Conservation (phyloP, 23 tunicate species). For the Ciona savignyi region DNA sequence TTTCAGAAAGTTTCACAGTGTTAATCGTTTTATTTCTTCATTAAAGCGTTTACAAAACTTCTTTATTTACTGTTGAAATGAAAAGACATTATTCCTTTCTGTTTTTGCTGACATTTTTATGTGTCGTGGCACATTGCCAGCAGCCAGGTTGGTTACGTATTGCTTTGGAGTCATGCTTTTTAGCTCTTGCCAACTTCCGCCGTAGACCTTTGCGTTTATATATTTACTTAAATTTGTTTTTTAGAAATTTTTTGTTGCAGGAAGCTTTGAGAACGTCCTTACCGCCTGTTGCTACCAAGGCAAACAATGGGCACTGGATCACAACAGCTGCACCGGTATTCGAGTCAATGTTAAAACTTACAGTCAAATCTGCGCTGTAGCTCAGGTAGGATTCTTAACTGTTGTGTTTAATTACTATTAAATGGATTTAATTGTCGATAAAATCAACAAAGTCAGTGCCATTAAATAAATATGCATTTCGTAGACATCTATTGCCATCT, state of each 20-base stretch:
- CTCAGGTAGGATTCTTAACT: constrained; percentile 28
- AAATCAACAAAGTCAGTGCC: constrained; percentile 1
- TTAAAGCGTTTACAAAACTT: too few species aligned
- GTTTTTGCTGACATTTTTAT: not conserved
- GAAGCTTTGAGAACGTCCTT: constrained; percentile 64
- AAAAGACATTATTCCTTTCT: too few species aligned
- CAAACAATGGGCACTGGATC: constrained; percentile 57
- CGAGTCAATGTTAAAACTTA: constrained; percentile 37
- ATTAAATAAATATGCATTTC: too few species aligned
- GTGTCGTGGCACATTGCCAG: not conserved
- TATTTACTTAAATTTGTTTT: too few species aligned
- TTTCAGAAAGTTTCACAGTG: too few species aligned
- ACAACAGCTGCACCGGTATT: constrained; percentile 35
- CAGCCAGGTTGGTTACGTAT: not conserved
- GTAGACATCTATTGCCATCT: too few species aligned
- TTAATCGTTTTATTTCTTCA: too few species aligned
- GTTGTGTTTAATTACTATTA: not conserved
- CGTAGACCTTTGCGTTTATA: constrained; percentile 39
- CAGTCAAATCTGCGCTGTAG: constrained; percentile 65
- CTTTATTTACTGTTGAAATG: too few species aligned
- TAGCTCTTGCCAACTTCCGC: too few species aligned
- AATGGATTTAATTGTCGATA: not conserved
- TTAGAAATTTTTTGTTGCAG: constrained; percentile 42
- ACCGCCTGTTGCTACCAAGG: constrained; percentile 68
- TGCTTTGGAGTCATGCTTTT: not conserved